phyloP scores from a whole-genome alignment of 2,888 invertebrate species.

The Rotaria socialis region DNA sequence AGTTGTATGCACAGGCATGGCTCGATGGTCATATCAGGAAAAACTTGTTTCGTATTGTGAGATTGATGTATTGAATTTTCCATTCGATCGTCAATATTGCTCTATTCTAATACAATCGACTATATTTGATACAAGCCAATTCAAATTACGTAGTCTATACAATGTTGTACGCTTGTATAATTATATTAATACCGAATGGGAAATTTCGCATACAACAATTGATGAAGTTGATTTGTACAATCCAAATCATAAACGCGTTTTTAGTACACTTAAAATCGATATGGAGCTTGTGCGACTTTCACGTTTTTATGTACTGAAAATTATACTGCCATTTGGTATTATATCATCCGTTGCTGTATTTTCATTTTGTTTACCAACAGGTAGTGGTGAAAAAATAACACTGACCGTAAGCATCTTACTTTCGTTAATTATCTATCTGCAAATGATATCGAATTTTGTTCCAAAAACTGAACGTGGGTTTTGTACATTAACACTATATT shows the following conservation, averaged over 20 bases:
- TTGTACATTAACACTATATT: conserved; percentile 37
- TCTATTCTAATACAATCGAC: conserved; percentile 42
- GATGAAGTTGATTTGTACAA: conserved; percentile 38
- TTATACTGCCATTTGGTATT: conserved; percentile 43
- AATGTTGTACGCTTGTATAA: conserved; percentile 26
- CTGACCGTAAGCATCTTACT: conserved; percentile 41
- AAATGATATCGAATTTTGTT: conserved; percentile 45
- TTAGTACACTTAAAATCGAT: conserved; percentile 34
- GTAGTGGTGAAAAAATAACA: conserved; percentile 41
- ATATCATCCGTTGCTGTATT: conserved; percentile 43
- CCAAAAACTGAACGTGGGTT: conserved; percentile 9
- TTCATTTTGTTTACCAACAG: conserved; percentile 44
- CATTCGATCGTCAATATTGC: conserved; percentile 45
- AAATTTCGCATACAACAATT: conserved; percentile 41
- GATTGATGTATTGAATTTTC: conserved; percentile 42
- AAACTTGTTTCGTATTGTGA: conserved; percentile 40
- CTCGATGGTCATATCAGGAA: conserved; percentile 44
- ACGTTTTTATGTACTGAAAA: conserved; percentile 43
- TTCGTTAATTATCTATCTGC: conserved; percentile 40
- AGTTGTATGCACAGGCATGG: conserved; percentile 37
- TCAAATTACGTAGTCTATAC: conserved; percentile 24
- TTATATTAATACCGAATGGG: conserved; percentile 45
- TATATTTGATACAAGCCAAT: conserved; percentile 37
- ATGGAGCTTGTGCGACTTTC: conserved; percentile 40
- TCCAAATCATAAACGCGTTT: neutral